A percentile compares a stretch with the other conserved stretches of the same genome.
These are phyloP conservation scores for Drosophila nr. perissopoda DNA, from an alignment of 2,888 invertebrate genomes.

Conservation along the genomic window DNA sequence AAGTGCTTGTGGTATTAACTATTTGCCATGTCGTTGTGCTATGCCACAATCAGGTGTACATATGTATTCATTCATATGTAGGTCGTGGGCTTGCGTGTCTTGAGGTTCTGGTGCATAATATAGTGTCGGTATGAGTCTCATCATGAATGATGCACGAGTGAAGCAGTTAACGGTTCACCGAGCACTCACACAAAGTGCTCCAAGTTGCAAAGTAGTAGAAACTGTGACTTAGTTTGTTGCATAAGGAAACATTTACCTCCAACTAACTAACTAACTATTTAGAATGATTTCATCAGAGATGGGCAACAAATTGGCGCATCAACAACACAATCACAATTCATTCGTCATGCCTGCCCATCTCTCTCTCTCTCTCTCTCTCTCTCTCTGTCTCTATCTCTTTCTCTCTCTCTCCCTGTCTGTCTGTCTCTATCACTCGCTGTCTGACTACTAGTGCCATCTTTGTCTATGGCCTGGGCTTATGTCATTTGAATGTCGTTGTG, in stretches of 20 bases:
- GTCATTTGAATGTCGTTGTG: constrained; percentile 65
- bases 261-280: constrained; percentile 54
- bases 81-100: constrained; percentile 40
- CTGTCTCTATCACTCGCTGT: background rate
- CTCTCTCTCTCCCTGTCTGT: background rate
- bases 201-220: constrained; percentile 14
- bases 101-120: constrained; percentile 3
- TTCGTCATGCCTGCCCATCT: constrained; percentile 1
- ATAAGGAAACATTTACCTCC: constrained; percentile 47
- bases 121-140: constrained; percentile 32
- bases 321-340: constrained; percentile 59
- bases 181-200: constrained; percentile 28
- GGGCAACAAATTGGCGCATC: constrained; percentile 50
- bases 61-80: constrained; percentile 14
- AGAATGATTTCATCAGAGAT: constrained; percentile 72
- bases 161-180: constrained; percentile 55
- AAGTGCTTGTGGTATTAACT: constrained; percentile 15
- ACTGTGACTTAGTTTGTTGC: constrained; percentile 35
- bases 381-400: background rate
- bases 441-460: background rate
- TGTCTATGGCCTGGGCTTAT: constrained; percentile 34
- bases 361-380: background rate
- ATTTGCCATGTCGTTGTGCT: constrained; percentile 23
- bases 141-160: constrained; percentile 58
- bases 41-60: background rate